These are phyloP conservation scores for Holothuria scabra DNA, from an alignment of 53 echinoderm and acorn worm genomes.

Conservation along the genomic window DNA sequence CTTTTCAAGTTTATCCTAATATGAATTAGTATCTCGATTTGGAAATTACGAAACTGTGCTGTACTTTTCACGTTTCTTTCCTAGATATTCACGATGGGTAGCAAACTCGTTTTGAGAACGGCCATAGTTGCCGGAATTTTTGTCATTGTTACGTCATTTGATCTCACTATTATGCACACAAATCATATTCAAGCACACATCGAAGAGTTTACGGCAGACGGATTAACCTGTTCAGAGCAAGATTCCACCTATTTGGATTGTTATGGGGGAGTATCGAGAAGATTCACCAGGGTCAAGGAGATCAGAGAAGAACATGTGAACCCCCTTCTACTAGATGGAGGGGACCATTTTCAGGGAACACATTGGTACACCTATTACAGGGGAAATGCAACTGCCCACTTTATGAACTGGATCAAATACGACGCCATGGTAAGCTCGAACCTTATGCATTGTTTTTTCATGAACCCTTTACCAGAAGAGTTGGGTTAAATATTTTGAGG, in stretches of 20 bases:
- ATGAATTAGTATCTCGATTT: too few species aligned
- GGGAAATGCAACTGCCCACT: conserved; percentile 78
- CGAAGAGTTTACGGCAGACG: conserved; percentile 73
- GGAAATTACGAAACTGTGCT: too few species aligned
- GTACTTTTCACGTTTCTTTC: too few species aligned
- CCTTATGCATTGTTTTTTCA: background rate
- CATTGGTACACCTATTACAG: conserved; percentile 84
- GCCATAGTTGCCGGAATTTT: background rate
- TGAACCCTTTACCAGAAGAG: too few species aligned
- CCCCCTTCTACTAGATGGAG: conserved; percentile 78
- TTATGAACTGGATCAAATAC: conserved; percentile 85
- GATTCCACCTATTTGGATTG: conserved; percentile 58
- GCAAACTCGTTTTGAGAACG: too few species aligned
- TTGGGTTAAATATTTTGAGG: too few species aligned
- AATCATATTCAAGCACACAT: conserved; percentile 85
- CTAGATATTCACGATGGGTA: too few species aligned
- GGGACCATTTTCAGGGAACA: conserved; percentile 88
- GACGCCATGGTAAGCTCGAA: conserved; percentile 84
- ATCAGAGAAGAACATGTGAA: conserved; percentile 53
- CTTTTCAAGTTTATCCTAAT: too few species aligned
- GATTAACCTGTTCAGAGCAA: conserved; percentile 40
- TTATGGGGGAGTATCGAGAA: conserved; percentile 84
- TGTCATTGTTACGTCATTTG: conserved; percentile 48
- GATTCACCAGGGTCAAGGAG: conserved; percentile 62
- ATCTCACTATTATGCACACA: conserved; percentile 86